Conservation (phyloP, 2,888 invertebrate genomes). For the Chouioia cunea region DNA sequence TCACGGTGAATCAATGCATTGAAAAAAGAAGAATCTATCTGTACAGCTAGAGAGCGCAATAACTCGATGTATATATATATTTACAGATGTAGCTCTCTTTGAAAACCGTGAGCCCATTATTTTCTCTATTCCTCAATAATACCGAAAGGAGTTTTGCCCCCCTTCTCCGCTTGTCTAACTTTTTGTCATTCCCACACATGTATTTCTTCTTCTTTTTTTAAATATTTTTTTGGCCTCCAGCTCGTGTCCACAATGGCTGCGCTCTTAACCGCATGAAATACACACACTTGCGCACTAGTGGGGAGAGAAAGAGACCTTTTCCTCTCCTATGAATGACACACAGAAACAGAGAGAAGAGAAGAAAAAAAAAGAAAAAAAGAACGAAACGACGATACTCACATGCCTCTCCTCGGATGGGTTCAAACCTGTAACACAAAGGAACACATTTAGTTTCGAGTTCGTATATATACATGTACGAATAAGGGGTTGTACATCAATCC, state of each 20-base stretch:
- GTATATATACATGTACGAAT: background rate
- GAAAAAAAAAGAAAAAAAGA: constrained; percentile 18
- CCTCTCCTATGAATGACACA: constrained; percentile 24
- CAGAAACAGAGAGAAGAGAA: constrained; percentile 8
- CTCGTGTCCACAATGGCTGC: constrained; percentile 21
- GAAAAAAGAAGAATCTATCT: too few relatives aligned
- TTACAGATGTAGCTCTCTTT: background rate
- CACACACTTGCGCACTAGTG: constrained; percentile 17
- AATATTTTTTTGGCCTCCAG: constrained; percentile 20
- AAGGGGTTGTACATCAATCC: constrained; percentile 38
- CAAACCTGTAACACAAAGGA: constrained; percentile 70
- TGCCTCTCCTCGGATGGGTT: constrained; percentile 77
- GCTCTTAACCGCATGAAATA: constrained; percentile 41
- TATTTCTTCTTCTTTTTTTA: too few relatives aligned
- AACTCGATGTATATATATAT: too few relatives aligned
- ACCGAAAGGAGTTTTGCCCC: too few relatives aligned
- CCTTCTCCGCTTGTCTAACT: too few relatives aligned
- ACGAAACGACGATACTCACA: constrained; percentile 70
- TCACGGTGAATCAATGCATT: too few relatives aligned
- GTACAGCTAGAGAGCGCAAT: too few relatives aligned
- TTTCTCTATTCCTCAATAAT: too few relatives aligned
- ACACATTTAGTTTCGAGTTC: constrained; percentile 22
- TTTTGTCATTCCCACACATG: too few relatives aligned
- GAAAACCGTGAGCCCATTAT: too few relatives aligned
- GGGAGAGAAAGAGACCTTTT: constrained; percentile 1